Evolutionary conservation across 1,140 invertebrate genomes (phyloP).

Genomic region (Dreissena polymorpha): DNA sequence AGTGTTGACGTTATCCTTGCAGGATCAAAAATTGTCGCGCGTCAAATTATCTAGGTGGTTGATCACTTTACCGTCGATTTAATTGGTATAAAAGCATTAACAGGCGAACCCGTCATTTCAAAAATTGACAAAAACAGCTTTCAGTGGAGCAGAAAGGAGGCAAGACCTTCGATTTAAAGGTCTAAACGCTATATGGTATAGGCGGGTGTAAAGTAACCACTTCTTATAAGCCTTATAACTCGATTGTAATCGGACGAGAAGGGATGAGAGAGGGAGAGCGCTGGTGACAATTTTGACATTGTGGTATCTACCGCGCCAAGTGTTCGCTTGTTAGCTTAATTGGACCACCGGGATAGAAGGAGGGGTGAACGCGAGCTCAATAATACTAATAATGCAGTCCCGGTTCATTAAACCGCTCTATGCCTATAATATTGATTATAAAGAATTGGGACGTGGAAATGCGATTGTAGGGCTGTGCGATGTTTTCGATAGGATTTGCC

Average conservation of each 20-base stretch:
- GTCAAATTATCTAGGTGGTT: no score
- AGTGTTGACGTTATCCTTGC: no score
- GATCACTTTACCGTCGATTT: background rate
- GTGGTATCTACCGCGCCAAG: slow-evolving; percentile 49
- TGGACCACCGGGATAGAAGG: slow-evolving; percentile 48
- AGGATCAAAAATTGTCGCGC: no score
- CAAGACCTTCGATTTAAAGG: background rate
- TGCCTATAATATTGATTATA: no score
- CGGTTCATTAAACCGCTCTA: background rate
- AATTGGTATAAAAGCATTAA: background rate
- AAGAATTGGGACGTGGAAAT: background rate
- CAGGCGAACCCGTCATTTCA: background rate
- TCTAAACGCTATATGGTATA: no score
- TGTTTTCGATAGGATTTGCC: background rate
- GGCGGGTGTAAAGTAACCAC: no score
- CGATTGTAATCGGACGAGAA: background rate
- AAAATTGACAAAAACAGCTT: background rate
- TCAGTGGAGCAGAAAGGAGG: background rate
- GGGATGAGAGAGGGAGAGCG: background rate
- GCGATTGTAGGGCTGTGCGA: background rate
- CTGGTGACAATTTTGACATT: slow-evolving; percentile 56
- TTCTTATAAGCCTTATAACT: background rate
- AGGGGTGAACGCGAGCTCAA: background rate
- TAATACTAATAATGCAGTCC: background rate
- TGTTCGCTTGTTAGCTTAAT: slow-evolving; percentile 45